Percentiles rank a stretch among this genome's conserved stretches.
phyloP scores from a whole-genome alignment of 1,140 invertebrate genomes.

The Papilio polyxenes region DNA sequence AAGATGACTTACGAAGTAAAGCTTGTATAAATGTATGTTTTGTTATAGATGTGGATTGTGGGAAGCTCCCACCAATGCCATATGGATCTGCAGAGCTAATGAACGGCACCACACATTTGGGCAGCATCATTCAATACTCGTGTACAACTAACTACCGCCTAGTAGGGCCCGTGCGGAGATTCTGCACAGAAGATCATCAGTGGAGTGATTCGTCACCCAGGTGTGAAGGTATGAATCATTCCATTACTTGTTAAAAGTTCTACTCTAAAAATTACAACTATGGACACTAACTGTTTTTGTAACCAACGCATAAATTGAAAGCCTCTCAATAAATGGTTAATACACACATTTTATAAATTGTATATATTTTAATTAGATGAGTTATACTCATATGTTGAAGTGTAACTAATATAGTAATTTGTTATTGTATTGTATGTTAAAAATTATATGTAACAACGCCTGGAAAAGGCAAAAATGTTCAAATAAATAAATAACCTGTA shows the following conservation, averaged over 20 bases:
- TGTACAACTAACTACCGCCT: constrained; percentile 91
- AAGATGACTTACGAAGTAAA: neutral
- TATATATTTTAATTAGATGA: no score
- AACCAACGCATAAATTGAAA: neutral
- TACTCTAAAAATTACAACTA: neutral
- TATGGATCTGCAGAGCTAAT: constrained; percentile 90
- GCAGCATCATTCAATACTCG: constrained; percentile 88
- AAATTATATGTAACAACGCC: no score
- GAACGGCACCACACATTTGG: constrained; percentile 89
- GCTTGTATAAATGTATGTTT: neutral
- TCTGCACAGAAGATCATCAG: constrained; percentile 87
- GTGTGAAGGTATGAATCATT: constrained; percentile 88
- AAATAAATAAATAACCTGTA: no score
- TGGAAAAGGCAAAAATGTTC: no score
- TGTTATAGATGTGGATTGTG: constrained; percentile 92
- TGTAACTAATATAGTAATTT: no score
- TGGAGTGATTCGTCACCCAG: constrained; percentile 92
- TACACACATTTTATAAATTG: neutral
- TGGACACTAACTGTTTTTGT: neutral
- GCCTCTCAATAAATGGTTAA: neutral
- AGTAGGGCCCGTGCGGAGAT: constrained; percentile 85
- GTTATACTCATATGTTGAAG: no score
- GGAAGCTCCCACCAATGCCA: constrained; percentile 88
- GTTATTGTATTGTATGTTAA: no score
- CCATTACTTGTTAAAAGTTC: neutral